These are phyloP conservation scores for Thymelicus acteon DNA, from an alignment of 2,888 invertebrate species.

Conservation along the genomic window DNA sequence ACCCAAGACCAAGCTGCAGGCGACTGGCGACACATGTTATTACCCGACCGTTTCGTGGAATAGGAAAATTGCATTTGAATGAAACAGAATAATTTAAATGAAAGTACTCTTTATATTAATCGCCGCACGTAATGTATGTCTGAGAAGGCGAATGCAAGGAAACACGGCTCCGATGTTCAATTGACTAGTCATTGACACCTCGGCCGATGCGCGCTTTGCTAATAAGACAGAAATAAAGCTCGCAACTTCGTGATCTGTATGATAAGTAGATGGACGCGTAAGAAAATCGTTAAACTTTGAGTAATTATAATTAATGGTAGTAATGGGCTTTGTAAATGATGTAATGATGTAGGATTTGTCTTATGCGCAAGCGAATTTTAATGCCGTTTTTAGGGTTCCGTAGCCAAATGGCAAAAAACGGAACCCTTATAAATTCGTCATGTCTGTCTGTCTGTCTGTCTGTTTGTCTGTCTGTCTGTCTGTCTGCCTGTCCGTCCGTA, in stretches of 20 bases:
- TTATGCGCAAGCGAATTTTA: no score
- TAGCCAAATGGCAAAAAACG: no score
- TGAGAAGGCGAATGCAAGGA: conserved; percentile 41
- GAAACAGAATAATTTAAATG: conserved; percentile 44
- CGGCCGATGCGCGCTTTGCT: conserved; percentile 10
- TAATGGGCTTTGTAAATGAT: no score
- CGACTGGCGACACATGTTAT: conserved; percentile 2
- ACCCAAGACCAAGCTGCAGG: background rate
- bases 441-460: no score
- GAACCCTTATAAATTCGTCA: no score
- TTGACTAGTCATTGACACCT: conserved; percentile 8
- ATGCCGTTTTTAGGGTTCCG: no score
- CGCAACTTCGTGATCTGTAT: background rate
- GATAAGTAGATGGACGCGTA: background rate
- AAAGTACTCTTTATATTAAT: conserved; percentile 44
- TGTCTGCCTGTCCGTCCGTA: no score
- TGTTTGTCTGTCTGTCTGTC: no score
- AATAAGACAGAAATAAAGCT: conserved; percentile 24
- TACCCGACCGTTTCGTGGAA: conserved; percentile 21
- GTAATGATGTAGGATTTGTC: no score
- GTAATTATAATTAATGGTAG: background rate
- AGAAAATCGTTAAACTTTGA: background rate
- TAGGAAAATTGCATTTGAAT: conserved; percentile 43
- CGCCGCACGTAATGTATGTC: conserved; percentile 47
- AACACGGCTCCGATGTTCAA: conserved; percentile 34